Base-by-base conservation (phyloP, 2,797 vertebrate species). In the Mallotus villosus region DNA sequence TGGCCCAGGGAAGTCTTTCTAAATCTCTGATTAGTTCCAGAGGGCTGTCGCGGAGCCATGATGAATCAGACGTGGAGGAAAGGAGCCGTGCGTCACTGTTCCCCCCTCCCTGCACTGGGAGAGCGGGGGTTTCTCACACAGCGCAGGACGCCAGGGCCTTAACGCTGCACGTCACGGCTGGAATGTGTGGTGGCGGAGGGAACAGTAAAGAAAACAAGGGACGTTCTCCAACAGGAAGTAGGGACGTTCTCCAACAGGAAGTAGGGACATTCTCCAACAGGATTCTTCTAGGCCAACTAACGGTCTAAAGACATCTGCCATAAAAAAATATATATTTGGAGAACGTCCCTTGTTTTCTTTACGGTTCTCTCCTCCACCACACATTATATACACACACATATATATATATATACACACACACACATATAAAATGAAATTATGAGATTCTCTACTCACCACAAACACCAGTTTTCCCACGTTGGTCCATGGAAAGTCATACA, bases 401-500 rank as follows among this genome's bases (percentile, higher is more conserved):
- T 34, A 37, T 34, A 27, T 63, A 32, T 34, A 37, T 37, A 37
- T 7, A n/a, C n/a, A n/a, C n/a, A n/a, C n/a, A n/a, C n/a, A n/a
- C n/a, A 5, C 6, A 37, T 34, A 27, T 63, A 32, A 7, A 37
- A 37, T 7, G 17, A 5, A n/a, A 22, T 65, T 21, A 9, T 19
- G 8, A 21, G 27, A 63, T 63, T 32, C 5, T 60, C 29, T 77
- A 94, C 97, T 96, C 88, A 99, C 98, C 97, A 99, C 96, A 76
- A 99, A 99, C 2, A 99, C 97, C 74, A 99, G 89, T 74, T 99
- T 99, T 57, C 98, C 98, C 84, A 99, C 98, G 0, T 99, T 99
- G 67, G 96, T 98, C 98, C 97, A 99, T 0, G 98, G 97, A 80
- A 99, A 99, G 84, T 99, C 97, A 0, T 96, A 99, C 73, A 99